Evolutionary conservation across 92 coral and sea anemone species (phyloP).

Genomic region (Pocillopora meandrina): DNA sequence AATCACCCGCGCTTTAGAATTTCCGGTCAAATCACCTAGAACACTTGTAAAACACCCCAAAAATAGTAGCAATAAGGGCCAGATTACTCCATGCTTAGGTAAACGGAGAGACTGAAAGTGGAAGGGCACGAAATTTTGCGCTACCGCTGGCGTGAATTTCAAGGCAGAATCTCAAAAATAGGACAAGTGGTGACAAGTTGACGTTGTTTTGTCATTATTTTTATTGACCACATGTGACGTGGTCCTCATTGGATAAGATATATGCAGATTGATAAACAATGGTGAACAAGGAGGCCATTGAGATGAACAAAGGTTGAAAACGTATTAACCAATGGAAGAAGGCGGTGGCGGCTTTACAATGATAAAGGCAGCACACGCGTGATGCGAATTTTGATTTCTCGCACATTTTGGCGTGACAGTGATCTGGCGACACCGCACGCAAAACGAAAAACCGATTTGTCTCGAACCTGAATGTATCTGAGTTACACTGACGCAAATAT

Average conservation of each 20-base stretch:
- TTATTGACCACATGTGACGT: slow-evolving; percentile 79
- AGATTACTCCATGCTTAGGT: slow-evolving; percentile 13
- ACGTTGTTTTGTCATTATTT: slow-evolving; percentile 69
- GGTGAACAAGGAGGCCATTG: slow-evolving; percentile 62
- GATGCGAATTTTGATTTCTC: slow-evolving; percentile 28
- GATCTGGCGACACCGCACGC: slow-evolving; percentile 19
- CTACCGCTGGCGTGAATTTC: slow-evolving; percentile 32
- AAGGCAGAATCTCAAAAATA: background rate
- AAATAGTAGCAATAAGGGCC: slow-evolving; percentile 2
- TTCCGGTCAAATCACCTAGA: slow-evolving; percentile 45
- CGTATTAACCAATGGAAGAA: slow-evolving; percentile 23
- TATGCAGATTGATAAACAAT: slow-evolving; percentile 81
- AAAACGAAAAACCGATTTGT: background rate
- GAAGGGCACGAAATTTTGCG: background rate
- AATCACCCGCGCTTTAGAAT: slow-evolving; percentile 56
- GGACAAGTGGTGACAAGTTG: slow-evolving; percentile 63
- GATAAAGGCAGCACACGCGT: slow-evolving; percentile 18
- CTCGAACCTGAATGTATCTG: slow-evolving; percentile 10
- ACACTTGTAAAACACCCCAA: slow-evolving; percentile 35
- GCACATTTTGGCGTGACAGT: slow-evolving; percentile 26
- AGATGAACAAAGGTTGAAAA: slow-evolving; percentile 46
- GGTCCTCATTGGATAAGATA: slow-evolving; percentile 72
- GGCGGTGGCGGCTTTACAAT: slow-evolving; percentile 12
- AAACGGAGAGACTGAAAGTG: slow-evolving; percentile 1
- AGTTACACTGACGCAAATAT: background rate